Evolutionary conservation across 2,113 vertebrate species (phyloP), one percentile per base, ranked within the genome.

Genomic region (Anhinga rufa): DNA sequence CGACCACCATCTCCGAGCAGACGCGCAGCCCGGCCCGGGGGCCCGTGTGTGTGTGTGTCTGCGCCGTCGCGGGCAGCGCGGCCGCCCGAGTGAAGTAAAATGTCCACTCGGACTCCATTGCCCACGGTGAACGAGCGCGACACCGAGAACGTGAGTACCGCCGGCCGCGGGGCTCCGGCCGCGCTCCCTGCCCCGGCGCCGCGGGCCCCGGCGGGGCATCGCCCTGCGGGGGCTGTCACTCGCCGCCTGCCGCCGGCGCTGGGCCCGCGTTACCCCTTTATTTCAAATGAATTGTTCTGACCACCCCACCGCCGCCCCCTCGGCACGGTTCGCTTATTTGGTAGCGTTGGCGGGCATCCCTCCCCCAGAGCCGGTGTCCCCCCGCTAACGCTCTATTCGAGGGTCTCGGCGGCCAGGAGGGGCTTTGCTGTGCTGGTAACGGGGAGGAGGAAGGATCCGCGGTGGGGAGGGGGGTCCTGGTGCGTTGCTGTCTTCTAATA

Each of bases 61-160:
- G 83, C 91, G 94, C 90, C 86, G 84, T 88, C 74, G 86, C 93
- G 51, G 87, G 58, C 82, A 69, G 84, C 79, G 88, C 94, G 76
- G 34, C 95, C 76, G 95, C 69, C 80, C 86, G 88, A 93, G 93
- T 72, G 93, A 90, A 95, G 82, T 85, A 98, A 98, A 95, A 99
- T 99, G 99, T 99, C 99, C 98, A 99, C 99, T 95, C 98, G 99
- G 98, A 99, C 99, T 94, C 99, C 99, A 61, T 95, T 99, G 95
- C 99, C 99, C 12, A 99, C 99, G 75, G 99, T 99, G 95, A 99
- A 99, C 96, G 99, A 99, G 88, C 98, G 99, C 93, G 98, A 98
- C 98, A 98, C 99, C 34, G 99, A 99, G 96, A 99, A 99, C 96
- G 99, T 99, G 96, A 99, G 99, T 99, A 91, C 26, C 62, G 61